phyloP scores from a whole-genome alignment of 1,140 invertebrate species.

The Myzus persicae region DNA sequence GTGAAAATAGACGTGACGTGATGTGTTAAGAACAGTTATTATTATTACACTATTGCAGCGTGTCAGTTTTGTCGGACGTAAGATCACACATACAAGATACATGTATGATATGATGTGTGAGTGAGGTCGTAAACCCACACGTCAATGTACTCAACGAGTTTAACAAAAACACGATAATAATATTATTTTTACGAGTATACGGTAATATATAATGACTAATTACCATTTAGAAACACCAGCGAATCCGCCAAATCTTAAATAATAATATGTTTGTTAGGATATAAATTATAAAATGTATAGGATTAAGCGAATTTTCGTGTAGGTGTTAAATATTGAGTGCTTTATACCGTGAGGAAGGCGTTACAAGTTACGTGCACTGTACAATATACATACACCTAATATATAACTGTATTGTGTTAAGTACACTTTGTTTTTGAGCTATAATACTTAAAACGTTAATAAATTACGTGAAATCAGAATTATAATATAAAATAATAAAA shows the following conservation, averaged over 20 bases:
- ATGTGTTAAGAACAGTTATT: constrained; percentile 30
- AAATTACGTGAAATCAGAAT: background rate
- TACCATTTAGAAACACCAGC: background rate
- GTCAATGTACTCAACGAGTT: constrained; percentile 19
- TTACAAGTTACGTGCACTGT: background rate
- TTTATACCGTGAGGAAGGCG: background rate
- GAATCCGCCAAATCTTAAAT: background rate
- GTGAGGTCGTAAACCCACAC: background rate
- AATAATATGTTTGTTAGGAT: background rate
- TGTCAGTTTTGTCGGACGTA: background rate
- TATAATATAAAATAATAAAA: background rate
- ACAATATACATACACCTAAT: background rate
- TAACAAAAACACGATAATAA: background rate
- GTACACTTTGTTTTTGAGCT: background rate
- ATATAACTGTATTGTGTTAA: background rate
- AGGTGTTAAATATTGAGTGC: background rate
- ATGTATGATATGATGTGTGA: background rate
- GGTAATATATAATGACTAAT: background rate
- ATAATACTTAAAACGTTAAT: background rate
- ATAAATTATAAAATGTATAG: background rate
- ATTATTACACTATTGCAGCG: background rate
- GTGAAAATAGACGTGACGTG: constrained; percentile 4
- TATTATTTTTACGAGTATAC: background rate
- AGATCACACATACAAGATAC: background rate
- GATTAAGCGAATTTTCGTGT: background rate